Conservation (phyloP, 2,797 vertebrate genomes). For the Monodelphis domestica region DNA sequence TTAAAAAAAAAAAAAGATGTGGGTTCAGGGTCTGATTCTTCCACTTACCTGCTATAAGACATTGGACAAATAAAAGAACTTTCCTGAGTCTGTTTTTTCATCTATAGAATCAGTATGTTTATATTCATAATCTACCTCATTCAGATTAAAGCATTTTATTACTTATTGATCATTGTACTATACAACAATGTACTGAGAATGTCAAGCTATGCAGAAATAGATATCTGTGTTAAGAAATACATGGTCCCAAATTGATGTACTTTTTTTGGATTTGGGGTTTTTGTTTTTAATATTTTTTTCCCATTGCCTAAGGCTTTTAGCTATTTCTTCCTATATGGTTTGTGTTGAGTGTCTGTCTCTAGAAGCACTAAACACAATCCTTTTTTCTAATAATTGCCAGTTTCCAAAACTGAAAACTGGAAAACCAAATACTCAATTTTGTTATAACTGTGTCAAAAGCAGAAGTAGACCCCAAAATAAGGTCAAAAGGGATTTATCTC, state of each 20-base stretch:
- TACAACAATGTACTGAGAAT: not conserved
- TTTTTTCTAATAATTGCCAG: not conserved
- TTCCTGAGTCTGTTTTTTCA: not conserved
- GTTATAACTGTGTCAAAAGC: too few species aligned
- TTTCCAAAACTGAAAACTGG: not conserved
- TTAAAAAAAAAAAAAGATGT: too few species aligned
- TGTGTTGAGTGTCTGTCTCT: not conserved
- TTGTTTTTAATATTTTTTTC: not conserved
- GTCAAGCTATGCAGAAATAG: not conserved
- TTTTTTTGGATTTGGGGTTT: not conserved
- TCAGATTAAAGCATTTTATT: not conserved
- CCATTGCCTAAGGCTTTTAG: not conserved
- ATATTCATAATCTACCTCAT: not conserved
- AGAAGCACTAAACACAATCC: not conserved
- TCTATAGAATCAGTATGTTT: not conserved
- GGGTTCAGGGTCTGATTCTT: not conserved
- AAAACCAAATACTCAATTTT: not conserved
- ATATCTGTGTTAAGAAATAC: not conserved
- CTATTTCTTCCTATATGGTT: not conserved
- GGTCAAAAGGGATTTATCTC: too few species aligned
- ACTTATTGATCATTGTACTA: not conserved
- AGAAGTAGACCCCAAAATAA: too few species aligned
- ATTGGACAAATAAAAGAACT: not conserved
- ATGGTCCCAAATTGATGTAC: not conserved
- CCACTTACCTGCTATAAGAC: not conserved